phyloP scores from a whole-genome alignment of 1,140 invertebrate species.

The Drosophila kurseongensis region DNA sequence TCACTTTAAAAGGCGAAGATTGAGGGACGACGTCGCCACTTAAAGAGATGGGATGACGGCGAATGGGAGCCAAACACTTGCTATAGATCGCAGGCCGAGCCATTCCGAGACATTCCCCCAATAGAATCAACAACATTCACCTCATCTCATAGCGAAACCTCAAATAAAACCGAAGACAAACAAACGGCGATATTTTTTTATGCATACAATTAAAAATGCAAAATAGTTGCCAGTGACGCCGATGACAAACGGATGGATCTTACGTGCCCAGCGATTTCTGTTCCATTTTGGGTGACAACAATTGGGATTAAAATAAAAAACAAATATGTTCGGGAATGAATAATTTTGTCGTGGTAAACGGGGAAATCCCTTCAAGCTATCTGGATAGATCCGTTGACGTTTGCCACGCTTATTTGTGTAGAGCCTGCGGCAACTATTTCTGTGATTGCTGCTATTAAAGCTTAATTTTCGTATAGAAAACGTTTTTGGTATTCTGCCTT shows the following conservation, averaged over 20 bases:
- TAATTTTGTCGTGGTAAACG: conserved; percentile 30
- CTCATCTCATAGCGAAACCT: conserved; percentile 14
- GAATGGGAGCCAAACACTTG: conserved; percentile 51
- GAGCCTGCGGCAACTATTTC: conserved; percentile 23
- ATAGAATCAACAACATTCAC: conserved; percentile 78
- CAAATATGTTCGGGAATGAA: conserved; percentile 13
- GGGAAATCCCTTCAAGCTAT: conserved; percentile 51
- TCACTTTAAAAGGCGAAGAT: conserved; percentile 32
- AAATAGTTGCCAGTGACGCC: conserved; percentile 67
- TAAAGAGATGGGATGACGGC: conserved; percentile 41
- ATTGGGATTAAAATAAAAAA: conserved; percentile 37
- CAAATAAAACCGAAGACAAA: conserved; percentile 60
- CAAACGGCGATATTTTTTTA: conserved; percentile 26
- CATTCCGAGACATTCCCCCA: conserved; percentile 46
- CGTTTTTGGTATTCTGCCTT: conserved; percentile 37
- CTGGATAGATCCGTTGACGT: conserved; percentile 45
- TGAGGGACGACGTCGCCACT: conserved; percentile 41
- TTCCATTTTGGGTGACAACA: conserved; percentile 56
- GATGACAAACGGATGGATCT: conserved; percentile 26
- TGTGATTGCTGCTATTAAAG: conserved; percentile 58
- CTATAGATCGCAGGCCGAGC: conserved; percentile 46
- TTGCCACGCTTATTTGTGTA: conserved; percentile 47
- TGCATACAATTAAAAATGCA: conserved; percentile 77
- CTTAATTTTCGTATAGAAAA: conserved; percentile 44
- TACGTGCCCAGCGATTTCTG: conserved; percentile 30